phyloP scores from a whole-genome alignment of 2,888 invertebrate species.

The Pandemis corylana region DNA sequence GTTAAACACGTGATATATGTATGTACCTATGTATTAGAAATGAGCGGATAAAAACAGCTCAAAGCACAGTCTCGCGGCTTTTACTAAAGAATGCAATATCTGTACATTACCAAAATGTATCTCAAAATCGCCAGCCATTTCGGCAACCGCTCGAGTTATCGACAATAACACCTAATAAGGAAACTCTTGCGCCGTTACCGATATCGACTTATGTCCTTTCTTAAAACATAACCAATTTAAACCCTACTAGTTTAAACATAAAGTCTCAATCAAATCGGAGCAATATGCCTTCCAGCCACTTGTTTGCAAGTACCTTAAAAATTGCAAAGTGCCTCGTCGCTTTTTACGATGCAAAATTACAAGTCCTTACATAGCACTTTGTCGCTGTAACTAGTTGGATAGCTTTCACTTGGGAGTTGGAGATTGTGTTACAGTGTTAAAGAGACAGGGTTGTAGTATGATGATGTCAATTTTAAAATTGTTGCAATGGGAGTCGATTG shows the following conservation, averaged over 20 bases:
- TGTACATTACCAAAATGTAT: background rate
- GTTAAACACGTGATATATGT: too few species aligned
- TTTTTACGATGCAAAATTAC: slow-evolving; percentile 40
- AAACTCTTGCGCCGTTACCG: background rate
- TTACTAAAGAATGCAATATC: background rate
- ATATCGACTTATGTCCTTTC: background rate
- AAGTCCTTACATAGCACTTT: background rate
- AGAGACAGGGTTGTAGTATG: background rate
- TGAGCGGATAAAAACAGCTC: too few species aligned
- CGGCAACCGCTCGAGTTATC: background rate
- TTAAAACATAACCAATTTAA: background rate
- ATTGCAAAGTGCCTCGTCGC: slow-evolving; percentile 26
- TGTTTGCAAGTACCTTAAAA: slow-evolving; percentile 19
- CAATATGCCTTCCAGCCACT: background rate
- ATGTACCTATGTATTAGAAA: too few species aligned
- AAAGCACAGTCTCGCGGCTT: too few species aligned
- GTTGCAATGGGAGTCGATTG: background rate
- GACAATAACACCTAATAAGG: slow-evolving; percentile 6
- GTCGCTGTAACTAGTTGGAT: background rate
- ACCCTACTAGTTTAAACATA: background rate
- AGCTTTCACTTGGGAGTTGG: background rate
- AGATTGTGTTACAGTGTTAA: background rate
- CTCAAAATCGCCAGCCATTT: background rate
- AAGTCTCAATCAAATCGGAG: background rate
- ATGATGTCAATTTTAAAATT: background rate